Evolutionary conservation across 2,797 vertebrate species (phyloP), one percentile per base, ranked within the genome.

Genomic region (Tarsius wallacei): DNA sequence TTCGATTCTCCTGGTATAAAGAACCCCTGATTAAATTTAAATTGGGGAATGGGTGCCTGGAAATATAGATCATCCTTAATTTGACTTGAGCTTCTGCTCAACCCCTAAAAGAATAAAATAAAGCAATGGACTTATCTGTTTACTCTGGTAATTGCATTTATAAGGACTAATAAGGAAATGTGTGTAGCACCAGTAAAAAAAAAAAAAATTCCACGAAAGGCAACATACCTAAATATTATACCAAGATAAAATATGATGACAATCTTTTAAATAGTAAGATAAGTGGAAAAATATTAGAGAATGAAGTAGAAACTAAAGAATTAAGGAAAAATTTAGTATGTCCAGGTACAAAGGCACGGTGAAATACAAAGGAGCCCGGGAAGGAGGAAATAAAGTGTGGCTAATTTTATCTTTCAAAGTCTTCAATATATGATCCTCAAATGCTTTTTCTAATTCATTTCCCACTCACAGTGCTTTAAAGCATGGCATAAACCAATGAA

Each of bases 11-110:
- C 80, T 31, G 93, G 90, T 59, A 64, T 16, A 68, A 74, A 82
- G 82, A 94, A 87, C 10, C 17, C 26, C 88, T 97, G 81, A 97
- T 96, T 97, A 97, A 97, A 93, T 95, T 96, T 66, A 70, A 53
- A 59, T 22, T 80, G 57, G 73, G 63, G 42, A 15, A 94, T 96
- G 95, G 95, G 89, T 97, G 64, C 59, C 36, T 91, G 49, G n/a
- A 2, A 91, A 31, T 93, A 92, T 71, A 91, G 89, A 96, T 89
- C 86, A 95, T 87, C 3, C 22, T 96, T 93, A 94, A 97, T 97
- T 98, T 95, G 76, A 76, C 53, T 83, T 49, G 68, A 55, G 61
- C 15, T 31, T 93, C 28, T 89, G 51, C 14, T 77, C 2, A 71
- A 73, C 63, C 5, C 31, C 36, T 19, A 9, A n/a, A 76, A 89